A percentile compares a stretch with the other conserved stretches of the same genome.
Evolutionary conservation across 1,140 invertebrate genomes (phyloP).

Genomic region (Bombyx mori): DNA sequence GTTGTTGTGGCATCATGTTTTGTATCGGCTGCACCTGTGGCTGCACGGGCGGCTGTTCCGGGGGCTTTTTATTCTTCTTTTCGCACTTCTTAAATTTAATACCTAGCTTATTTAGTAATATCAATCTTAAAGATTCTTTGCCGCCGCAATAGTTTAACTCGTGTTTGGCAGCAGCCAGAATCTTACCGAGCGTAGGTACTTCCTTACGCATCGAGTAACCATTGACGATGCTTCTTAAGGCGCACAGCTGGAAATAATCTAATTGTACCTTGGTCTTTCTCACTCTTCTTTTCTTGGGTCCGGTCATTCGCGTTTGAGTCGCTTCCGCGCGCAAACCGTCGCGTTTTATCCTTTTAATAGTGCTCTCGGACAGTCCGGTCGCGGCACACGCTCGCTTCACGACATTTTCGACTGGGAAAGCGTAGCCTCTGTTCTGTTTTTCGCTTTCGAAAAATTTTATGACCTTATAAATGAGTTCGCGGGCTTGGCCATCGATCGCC

Average conservation of each 20-base stretch:
- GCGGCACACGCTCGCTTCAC: slow-evolving; percentile 58
- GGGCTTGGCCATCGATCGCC: slow-evolving; percentile 56
- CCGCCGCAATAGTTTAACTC: slow-evolving; percentile 56
- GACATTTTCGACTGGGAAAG: slow-evolving; percentile 60
- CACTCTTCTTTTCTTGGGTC: slow-evolving; percentile 57
- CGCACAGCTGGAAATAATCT: slow-evolving; percentile 59
- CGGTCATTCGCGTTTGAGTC: slow-evolving; percentile 59
- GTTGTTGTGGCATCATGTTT: slow-evolving; percentile 40
- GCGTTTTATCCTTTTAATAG: slow-evolving; percentile 58
- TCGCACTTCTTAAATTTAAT: slow-evolving; percentile 67
- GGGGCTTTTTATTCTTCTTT: slow-evolving; percentile 58
- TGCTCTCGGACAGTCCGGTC: slow-evolving; percentile 58
- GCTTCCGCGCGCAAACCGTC: slow-evolving; percentile 55
- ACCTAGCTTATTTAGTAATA: slow-evolving; percentile 59
- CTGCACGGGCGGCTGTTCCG: slow-evolving; percentile 21
- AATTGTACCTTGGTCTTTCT: slow-evolving; percentile 60
- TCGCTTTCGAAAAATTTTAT: slow-evolving; percentile 65
- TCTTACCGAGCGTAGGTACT: slow-evolving; percentile 58
- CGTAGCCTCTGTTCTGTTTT: slow-evolving; percentile 60
- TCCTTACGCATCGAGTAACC: slow-evolving; percentile 53
- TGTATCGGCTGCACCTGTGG: slow-evolving; percentile 15
- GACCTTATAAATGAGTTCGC: slow-evolving; percentile 60
- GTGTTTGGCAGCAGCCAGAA: slow-evolving; percentile 49
- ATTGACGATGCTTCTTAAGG: slow-evolving; percentile 53
- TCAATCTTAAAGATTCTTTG: slow-evolving; percentile 55